phyloP scores from a whole-genome alignment of 2,888 invertebrate genomes.

The Anodontia alba region DNA sequence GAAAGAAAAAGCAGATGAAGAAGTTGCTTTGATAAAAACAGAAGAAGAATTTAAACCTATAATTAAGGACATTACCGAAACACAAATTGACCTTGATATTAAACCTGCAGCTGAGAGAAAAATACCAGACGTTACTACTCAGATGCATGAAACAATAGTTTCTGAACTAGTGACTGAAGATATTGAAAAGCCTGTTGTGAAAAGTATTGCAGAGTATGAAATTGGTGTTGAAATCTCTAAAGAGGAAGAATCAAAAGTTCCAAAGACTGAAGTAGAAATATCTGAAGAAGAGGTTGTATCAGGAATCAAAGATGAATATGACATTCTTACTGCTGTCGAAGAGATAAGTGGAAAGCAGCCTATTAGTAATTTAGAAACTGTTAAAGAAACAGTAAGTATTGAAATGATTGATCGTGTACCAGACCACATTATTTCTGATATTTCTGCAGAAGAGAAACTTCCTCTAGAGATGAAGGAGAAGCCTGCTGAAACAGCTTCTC shows the following conservation, averaged over 20 bases:
- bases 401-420: conserved; percentile 1
- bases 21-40: background rate
- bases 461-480: conserved; percentile 25
- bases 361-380: background rate
- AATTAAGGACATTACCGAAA: background rate
- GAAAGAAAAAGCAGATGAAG: conserved; percentile 22
- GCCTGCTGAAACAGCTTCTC: conserved; percentile 11
- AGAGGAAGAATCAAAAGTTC: conserved; percentile 11
- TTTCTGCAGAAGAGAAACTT: conserved; percentile 25
- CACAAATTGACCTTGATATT: background rate
- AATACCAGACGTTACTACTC: background rate
- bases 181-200: background rate
- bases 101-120: conserved; percentile 2
- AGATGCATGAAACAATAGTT: conserved; percentile 1
- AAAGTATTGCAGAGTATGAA: background rate
- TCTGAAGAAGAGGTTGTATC: background rate
- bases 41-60: background rate
- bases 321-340: background rate
- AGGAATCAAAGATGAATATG: conserved; percentile 14
- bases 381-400: background rate
- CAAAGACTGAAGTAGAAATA: background rate
- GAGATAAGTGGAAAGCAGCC: background rate
- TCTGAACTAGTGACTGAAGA: conserved; percentile 11
- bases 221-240: background rate
- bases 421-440: conserved; percentile 29